Conservation (phyloP, 2,113 vertebrate genomes). For the Alectura lathami region DNA sequence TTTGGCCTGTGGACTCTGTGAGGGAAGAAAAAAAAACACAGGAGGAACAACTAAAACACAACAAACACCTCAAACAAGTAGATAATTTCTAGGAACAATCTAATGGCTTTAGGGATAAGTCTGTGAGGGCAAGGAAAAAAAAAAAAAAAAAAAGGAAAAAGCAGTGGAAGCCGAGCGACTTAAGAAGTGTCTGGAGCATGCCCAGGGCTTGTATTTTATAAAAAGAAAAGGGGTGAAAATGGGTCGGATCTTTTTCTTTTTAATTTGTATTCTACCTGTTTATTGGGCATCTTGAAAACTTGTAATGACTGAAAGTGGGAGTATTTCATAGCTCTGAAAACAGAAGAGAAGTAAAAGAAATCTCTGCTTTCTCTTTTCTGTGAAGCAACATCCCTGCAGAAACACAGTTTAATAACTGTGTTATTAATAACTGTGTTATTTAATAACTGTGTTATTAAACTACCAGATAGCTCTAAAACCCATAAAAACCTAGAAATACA, state of each 20-base stretch:
- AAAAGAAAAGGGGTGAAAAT: background rate
- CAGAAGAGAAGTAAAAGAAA: background rate
- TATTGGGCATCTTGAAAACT: background rate
- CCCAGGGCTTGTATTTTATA: background rate
- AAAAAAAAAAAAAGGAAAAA: background rate
- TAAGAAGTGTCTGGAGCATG: background rate
- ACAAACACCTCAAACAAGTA: background rate
- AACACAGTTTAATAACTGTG: background rate
- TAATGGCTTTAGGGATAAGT: background rate
- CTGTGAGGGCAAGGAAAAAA: background rate
- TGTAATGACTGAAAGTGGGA: background rate
- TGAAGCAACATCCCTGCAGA: background rate
- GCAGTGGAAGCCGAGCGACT: background rate
- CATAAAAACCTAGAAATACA: background rate
- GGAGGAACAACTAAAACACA: background rate
- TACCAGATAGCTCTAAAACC: background rate
- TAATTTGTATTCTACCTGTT: conserved; percentile 36
- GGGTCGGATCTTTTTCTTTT: background rate
- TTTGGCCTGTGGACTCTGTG: background rate
- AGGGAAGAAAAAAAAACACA: background rate
- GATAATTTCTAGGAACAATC: conserved; percentile 37
- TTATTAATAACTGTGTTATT: background rate
- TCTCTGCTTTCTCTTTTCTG: background rate
- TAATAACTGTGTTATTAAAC: background rate
- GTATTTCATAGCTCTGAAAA: background rate